Percentiles rank a stretch among this genome's conserved stretches.
phyloP scores from a whole-genome alignment of 2,888 invertebrate genomes.

The Campoplex nolae region DNA sequence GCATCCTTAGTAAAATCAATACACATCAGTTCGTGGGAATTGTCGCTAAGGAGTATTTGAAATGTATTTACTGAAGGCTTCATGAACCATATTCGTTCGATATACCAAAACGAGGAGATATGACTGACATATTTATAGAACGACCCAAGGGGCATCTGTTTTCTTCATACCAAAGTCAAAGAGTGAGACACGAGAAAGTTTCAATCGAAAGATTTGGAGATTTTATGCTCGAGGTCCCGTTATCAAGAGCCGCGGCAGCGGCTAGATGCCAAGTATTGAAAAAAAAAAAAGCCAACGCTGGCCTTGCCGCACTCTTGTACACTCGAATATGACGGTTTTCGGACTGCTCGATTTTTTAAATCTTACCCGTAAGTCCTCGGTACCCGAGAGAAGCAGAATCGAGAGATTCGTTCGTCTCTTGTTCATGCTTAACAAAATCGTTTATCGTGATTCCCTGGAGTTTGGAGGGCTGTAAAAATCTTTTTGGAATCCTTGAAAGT shows the following conservation, averaged over 20 bases:
- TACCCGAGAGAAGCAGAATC: constrained; percentile 92
- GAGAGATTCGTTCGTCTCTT: constrained; percentile 89
- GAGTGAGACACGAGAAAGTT: background rate
- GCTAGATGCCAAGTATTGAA: too few species aligned
- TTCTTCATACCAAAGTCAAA: constrained; percentile 17
- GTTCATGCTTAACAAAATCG: constrained; percentile 90
- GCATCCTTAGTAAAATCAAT: background rate
- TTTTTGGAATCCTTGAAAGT: constrained; percentile 91
- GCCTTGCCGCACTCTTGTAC: too few species aligned
- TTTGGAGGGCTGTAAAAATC: constrained; percentile 93
- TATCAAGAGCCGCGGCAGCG: background rate
- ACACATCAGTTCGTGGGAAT: background rate
- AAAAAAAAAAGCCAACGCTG: too few species aligned
- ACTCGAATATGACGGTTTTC: too few species aligned
- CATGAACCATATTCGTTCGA: constrained; percentile 6
- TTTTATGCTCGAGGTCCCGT: background rate
- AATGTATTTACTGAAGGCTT: background rate
- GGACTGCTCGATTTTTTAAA: background rate
- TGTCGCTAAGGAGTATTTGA: background rate
- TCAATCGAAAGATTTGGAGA: constrained; percentile 1
- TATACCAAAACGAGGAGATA: constrained; percentile 22
- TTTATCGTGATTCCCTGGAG: constrained; percentile 91
- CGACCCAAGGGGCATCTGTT: constrained; percentile 19
- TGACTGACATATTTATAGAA: constrained; percentile 53
- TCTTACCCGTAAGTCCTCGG: constrained; percentile 90